phyloP scores from a whole-genome alignment of 53 echinoderm and acorn worm species.

The Echinometra lucunter region DNA sequence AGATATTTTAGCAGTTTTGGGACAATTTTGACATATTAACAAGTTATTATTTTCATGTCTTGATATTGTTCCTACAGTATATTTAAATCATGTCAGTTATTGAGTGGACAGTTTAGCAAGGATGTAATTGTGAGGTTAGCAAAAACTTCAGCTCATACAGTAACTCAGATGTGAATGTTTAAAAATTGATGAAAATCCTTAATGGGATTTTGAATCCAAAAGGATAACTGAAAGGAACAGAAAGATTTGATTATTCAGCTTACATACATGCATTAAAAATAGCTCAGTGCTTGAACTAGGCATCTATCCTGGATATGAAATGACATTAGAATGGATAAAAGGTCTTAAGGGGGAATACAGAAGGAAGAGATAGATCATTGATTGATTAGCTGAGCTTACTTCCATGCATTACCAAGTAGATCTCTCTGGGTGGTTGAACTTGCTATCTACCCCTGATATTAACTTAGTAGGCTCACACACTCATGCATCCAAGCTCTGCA shows the following conservation, averaged over 20 bases:
- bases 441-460: constrained; percentile 27
- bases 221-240: neutral
- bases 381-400: constrained; percentile 4
- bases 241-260: neutral
- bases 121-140: too few relatives aligned
- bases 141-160: too few relatives aligned
- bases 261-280: neutral
- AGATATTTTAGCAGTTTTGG: too few relatives aligned
- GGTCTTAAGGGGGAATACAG: neutral
- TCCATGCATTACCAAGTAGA: neutral
- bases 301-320: constrained; percentile 1
- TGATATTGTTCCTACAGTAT: too few relatives aligned
- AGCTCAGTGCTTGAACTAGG: neutral
- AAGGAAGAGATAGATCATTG: neutral
- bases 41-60: too few relatives aligned
- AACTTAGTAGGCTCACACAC: neutral
- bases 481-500: neutral
- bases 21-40: too few relatives aligned
- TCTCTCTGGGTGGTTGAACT: neutral
- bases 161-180: neutral
- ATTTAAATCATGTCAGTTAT: too few relatives aligned
- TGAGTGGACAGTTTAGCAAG: too few relatives aligned
- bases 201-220: neutral
- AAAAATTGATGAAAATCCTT: neutral
- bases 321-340: neutral